Percentiles rank a stretch among this genome's conserved stretches.
These are phyloP conservation scores for Ochotona princeps DNA, from an alignment of 2,113 vertebrate genomes.

Conservation along the genomic window DNA sequence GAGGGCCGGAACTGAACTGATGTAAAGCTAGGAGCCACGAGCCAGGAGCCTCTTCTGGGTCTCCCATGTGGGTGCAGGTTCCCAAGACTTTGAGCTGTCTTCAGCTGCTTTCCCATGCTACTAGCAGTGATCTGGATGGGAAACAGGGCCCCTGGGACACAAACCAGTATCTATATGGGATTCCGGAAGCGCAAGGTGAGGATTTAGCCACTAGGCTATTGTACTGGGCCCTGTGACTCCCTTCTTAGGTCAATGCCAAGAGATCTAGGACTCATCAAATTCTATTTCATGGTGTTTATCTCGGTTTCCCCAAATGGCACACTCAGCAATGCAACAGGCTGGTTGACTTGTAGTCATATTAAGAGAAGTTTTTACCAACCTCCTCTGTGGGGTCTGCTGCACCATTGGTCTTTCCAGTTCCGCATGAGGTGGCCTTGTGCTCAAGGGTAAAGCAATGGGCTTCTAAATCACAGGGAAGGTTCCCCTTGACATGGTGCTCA, in stretches of 20 bases:
- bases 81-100: too few relatives aligned
- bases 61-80: too few relatives aligned
- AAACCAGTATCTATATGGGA: too few relatives aligned
- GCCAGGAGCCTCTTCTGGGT: too few relatives aligned
- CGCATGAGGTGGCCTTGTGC: slow-evolving; percentile 19
- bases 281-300: background rate
- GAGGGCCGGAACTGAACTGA: too few relatives aligned
- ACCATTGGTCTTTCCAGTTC: background rate
- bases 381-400: background rate
- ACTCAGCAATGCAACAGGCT: background rate
- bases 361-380: slow-evolving; percentile 80
- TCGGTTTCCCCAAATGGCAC: background rate
- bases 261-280: background rate
- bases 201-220: too few relatives aligned
- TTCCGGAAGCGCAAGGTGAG: too few relatives aligned
- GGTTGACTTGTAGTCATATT: background rate
- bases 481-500: background rate
- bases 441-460: slow-evolving; percentile 72
- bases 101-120: too few relatives aligned
- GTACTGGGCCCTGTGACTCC: too few relatives aligned
- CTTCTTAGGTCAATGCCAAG: rapidly evolving
- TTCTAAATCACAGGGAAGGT: slow-evolving; percentile 27
- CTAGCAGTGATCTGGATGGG: too few relatives aligned
- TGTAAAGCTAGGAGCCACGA: too few relatives aligned
- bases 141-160: too few relatives aligned